Evolutionary conservation across 1,140 invertebrate genomes (phyloP), one percentile per base, ranked within the genome.

Genomic region (Brachionus asplanchnoidis): DNA sequence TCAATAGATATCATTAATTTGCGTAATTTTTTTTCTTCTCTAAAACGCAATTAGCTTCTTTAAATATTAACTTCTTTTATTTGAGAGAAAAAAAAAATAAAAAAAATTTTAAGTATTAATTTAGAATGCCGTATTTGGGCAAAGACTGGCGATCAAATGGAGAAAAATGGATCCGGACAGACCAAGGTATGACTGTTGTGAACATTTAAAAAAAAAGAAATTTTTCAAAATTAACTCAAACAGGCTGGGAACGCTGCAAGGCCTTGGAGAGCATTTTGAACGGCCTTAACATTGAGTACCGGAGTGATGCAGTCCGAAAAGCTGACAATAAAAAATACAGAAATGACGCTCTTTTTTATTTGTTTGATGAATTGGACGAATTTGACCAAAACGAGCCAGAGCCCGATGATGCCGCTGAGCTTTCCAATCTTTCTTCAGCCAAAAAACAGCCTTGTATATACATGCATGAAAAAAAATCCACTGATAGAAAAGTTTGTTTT

Each of bases 151-250:
- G 96, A 88, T 97, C 95, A 84, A 95, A 96, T 53, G 97, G 97
- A 44, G 97, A 99, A 89, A 94, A 95, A 88, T 99, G 97, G 97
- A 95, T 99, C 17, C 97, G 97, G 91, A 98, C 96, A 42, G 93
- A 95, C 86, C 95, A 96, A 90, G 95, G 96, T 84, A 86, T 87
- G 42, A 28, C 14, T 50, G 3, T 40, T 50, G 97, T 95, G 95
- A 95, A 97, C 90, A 94, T 95, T 90, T 94, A 95, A 89, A 97
- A 97, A 91, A 94, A 96, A 12, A 46, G 86, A 28, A 86, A 87
- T 36, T 87, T 88, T 56, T 85, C 86, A 78, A 85, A 86, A 5
- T 20, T 78, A n/a, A 78, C 12, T 14, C 36, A 17, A 20, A 75
- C 42, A 77, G 73, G 79, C 80, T 90, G 89, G 89, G 88, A 89